These are phyloP conservation scores for Notarius quadriscutis DNA, from an alignment of 2,113 vertebrate species.

Conservation along the genomic window DNA sequence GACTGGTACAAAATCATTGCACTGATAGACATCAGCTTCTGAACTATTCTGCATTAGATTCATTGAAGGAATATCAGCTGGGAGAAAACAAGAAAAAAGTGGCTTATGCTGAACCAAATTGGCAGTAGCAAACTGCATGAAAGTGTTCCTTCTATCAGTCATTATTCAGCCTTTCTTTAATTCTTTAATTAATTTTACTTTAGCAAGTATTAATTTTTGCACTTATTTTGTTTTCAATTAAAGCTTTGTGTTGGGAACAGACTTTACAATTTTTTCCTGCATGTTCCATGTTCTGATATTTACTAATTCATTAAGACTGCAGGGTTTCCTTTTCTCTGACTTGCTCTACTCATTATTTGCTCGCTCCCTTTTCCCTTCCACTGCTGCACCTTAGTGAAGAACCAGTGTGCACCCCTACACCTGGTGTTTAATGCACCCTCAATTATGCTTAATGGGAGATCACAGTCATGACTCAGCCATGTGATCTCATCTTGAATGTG, in stretches of 20 bases:
- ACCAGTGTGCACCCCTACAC: neutral
- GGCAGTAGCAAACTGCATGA: neutral
- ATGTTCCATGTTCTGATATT: neutral
- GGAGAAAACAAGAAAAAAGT: neutral
- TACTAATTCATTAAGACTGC: slow-evolving; percentile 30
- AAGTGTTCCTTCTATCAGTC: neutral
- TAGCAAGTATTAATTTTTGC: neutral
- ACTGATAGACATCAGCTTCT: neutral
- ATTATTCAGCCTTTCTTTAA: neutral
- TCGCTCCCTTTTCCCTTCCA: neutral
- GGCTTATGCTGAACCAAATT: neutral
- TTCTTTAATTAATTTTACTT: neutral
- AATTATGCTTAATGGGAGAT: neutral
- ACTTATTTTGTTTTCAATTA: neutral
- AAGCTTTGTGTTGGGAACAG: neutral
- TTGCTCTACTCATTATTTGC: neutral
- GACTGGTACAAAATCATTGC: neutral
- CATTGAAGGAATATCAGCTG: neutral
- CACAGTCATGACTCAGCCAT: neutral
- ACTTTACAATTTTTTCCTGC: neutral
- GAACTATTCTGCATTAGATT: neutral
- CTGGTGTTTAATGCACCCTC: neutral
- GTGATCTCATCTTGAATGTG: neutral
- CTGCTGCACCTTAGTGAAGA: neutral
- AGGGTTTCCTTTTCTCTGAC: neutral